Evolutionary conservation across 2,888 invertebrate species (phyloP).

Genomic region (Ceramica pisi): DNA sequence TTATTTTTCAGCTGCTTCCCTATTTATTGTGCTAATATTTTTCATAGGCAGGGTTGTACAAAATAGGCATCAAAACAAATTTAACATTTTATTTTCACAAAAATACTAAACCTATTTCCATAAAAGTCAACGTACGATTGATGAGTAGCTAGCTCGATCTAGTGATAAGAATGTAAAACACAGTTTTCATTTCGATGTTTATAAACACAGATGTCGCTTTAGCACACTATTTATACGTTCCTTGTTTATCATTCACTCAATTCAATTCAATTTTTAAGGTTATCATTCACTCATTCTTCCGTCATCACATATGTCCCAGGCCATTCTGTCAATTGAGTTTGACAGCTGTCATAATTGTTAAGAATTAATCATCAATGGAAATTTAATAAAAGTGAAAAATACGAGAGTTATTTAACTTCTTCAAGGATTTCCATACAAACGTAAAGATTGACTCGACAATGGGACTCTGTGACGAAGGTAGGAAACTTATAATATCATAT

Average conservation of each 20-base stretch:
- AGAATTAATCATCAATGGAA: slow-evolving; percentile 49
- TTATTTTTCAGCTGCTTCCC: too few species aligned
- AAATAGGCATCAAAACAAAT: too few species aligned
- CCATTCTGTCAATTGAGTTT: slow-evolving; percentile 59
- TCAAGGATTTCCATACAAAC: slow-evolving; percentile 27
- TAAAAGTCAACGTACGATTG: too few species aligned
- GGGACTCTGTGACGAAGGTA: slow-evolving; percentile 89
- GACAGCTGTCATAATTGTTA: slow-evolving; percentile 68
- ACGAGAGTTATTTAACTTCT: slow-evolving; percentile 15
- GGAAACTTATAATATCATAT: slow-evolving; percentile 65
- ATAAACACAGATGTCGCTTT: slow-evolving; percentile 60
- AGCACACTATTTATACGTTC: slow-evolving; percentile 7
- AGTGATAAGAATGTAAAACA: slow-evolving; percentile 7
- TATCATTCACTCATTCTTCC: slow-evolving; percentile 68
- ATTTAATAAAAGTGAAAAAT: slow-evolving; percentile 31
- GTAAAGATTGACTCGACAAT: slow-evolving; percentile 69
- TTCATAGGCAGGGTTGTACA: too few species aligned
- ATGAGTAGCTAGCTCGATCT: slow-evolving; percentile 48
- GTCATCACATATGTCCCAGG: slow-evolving; percentile 11
- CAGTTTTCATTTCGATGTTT: background rate
- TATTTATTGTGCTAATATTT: too few species aligned
- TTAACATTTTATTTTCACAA: too few species aligned
- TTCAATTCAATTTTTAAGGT: too few species aligned
- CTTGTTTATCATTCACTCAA: slow-evolving; percentile 59
- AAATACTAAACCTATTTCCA: too few species aligned